Percentiles rank a stretch among this genome's conserved stretches.
Evolutionary conservation across 2,113 vertebrate species (phyloP).

Genomic region (Sclerurus mexicanus): DNA sequence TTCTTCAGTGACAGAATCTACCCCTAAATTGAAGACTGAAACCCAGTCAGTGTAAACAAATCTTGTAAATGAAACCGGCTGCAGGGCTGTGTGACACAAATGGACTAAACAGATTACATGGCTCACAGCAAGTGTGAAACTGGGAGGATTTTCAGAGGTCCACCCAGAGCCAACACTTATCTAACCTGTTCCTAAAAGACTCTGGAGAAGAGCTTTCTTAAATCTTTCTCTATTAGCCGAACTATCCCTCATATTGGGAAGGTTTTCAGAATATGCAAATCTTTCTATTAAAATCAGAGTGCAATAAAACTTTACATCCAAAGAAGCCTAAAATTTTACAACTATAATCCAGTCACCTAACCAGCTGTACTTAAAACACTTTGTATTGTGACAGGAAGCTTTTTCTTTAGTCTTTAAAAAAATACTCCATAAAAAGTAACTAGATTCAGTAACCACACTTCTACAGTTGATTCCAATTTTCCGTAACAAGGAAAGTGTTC

Average conservation of each 20-base stretch:
- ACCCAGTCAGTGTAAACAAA: background rate
- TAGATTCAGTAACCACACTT: background rate
- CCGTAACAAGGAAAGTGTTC: slow-evolving; percentile 48
- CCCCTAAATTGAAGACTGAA: background rate
- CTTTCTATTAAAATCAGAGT: background rate
- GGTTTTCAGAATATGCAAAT: background rate
- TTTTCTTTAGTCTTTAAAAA: background rate
- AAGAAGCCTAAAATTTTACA: background rate
- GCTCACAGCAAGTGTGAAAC: background rate
- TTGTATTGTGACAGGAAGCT: background rate
- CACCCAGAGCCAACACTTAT: background rate
- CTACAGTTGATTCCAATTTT: slow-evolving; percentile 27
- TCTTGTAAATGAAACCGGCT: background rate
- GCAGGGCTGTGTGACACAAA: background rate
- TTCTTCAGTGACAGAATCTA: background rate
- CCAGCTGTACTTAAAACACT: background rate
- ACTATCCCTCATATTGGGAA: background rate
- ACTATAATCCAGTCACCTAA: background rate
- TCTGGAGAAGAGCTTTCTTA: background rate
- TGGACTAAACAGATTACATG: background rate
- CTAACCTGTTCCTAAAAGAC: background rate
- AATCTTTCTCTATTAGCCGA: background rate
- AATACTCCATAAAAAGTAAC: background rate
- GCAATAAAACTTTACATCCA: background rate
- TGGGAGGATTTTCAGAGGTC: background rate